Evolutionary conservation across 2,888 invertebrate species (phyloP).

Genomic region (Rhagium mordax): DNA sequence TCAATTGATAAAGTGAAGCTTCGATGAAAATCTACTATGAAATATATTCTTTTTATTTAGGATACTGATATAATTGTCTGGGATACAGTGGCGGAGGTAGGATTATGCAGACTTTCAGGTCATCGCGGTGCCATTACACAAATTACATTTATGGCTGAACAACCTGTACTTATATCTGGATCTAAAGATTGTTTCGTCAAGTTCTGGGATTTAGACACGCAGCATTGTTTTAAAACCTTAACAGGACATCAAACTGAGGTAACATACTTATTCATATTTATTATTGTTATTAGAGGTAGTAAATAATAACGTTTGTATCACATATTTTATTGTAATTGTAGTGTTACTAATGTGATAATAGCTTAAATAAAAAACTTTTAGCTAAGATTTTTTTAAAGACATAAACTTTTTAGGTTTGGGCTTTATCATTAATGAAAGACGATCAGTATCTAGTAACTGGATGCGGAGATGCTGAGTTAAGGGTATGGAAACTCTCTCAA

Average conservation of each 20-base stretch:
- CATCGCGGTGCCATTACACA: slow-evolving; percentile 94
- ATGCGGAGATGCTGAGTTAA: slow-evolving; percentile 86
- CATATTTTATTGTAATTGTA: too few relatives aligned
- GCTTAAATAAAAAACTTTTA: too few relatives aligned
- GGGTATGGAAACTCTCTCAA: slow-evolving; percentile 86
- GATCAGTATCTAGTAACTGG: slow-evolving; percentile 91
- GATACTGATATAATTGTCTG: slow-evolving; percentile 96
- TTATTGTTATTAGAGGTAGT: not conserved
- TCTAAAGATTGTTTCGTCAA: slow-evolving; percentile 97
- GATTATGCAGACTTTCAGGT: slow-evolving; percentile 90
- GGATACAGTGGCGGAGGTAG: slow-evolving; percentile 94
- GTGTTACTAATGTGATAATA: too few relatives aligned
- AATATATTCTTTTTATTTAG: slow-evolving; percentile 69
- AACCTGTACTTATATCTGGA: slow-evolving; percentile 82
- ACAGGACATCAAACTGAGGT: slow-evolving; percentile 91
- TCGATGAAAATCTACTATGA: too few relatives aligned
- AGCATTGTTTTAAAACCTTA: slow-evolving; percentile 96
- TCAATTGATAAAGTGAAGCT: too few relatives aligned
- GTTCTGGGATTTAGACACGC: slow-evolving; percentile 97
- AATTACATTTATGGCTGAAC: slow-evolving; percentile 80
- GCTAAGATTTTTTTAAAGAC: too few relatives aligned
- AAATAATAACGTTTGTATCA: too few relatives aligned
- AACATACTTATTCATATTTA: slow-evolving; percentile 48
- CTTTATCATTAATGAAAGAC: slow-evolving; percentile 83
- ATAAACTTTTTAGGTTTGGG: slow-evolving; percentile 85